Evolutionary conservation across 2,888 invertebrate genomes (phyloP), one percentile per base, ranked within the genome.

Genomic region (Hybos culiciformis): DNA sequence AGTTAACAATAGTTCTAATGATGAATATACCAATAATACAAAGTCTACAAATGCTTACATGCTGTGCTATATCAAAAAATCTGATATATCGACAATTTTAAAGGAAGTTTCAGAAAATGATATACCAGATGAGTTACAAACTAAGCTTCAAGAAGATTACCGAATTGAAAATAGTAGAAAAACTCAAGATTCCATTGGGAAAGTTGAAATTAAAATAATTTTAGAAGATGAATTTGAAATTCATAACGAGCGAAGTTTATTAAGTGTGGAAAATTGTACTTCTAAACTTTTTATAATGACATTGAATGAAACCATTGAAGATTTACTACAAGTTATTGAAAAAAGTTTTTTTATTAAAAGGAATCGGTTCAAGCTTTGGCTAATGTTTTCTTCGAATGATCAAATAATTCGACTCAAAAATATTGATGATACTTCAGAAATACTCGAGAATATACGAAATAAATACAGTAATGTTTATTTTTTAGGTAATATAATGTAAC

Each of bases 41-140:
- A 88, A 91, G 61, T 94, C 91, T 70, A 96, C 96, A 56, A 98
- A 94, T 65, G 98, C 98, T 14, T 98, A 98, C 72, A 98, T 98
- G 97, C 78, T 98, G 71, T 97, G 98, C 41, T 98, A 98, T 66
- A 94, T 98, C 60, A 78, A 94, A 53, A 86, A 93, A 69, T 83
- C 86, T 32, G 83, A 84, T 61, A 68, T 90, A 58, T 78, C 80
- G 54, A 83, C 82, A 51, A 90, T 94, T 20, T 71, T 97, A 51
- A 85, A 88, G 71, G 85, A 88, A 60, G 90, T 94, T 24, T 82
- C 82, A 15, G 91, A 91, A 63, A 78, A 77, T 42, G 94, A 97
- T 68, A 97, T 98, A 64, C 97, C 97, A 39, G 78, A 78, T 55
- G 83, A 88, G 70, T 73, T 96, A 50, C 83, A 83, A 51, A 85